Evolutionary conservation across 2,113 vertebrate species (phyloP).

Genomic region (Scartelaos histophorus): DNA sequence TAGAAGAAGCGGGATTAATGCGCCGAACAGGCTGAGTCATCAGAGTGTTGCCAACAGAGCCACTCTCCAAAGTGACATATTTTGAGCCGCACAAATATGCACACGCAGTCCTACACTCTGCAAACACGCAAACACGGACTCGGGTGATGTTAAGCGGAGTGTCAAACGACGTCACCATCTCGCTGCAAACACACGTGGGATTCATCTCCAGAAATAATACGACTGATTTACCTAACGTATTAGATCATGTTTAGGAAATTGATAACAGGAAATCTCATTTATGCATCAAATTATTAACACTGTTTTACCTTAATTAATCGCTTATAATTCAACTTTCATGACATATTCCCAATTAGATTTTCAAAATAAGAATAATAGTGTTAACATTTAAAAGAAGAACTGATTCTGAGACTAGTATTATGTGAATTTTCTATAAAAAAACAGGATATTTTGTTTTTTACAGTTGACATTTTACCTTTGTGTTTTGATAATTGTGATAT

Average conservation of each 20-base stretch:
- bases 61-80: slow-evolving; percentile 51
- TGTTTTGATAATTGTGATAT: too few relatives aligned
- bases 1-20: slow-evolving; percentile 48
- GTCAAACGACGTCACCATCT: neutral
- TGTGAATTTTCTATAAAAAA: too few relatives aligned
- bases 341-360: neutral
- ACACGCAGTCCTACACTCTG: neutral
- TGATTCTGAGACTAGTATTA: too few relatives aligned
- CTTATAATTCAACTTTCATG: neutral
- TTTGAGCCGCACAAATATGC: slow-evolving; percentile 45
- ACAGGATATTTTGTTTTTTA: too few relatives aligned
- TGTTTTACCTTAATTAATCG: neutral
- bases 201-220: neutral
- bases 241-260: neutral
- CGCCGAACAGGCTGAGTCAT: slow-evolving; percentile 53
- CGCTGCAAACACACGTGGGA: neutral
- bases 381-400: too few relatives aligned
- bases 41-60: slow-evolving; percentile 39
- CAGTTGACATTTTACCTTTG: too few relatives aligned
- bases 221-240: neutral
- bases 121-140: neutral
- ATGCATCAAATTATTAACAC: neutral
- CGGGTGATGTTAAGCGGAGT: neutral
- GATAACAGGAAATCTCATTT: too few relatives aligned
- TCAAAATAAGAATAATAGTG: too few relatives aligned